A percentile compares a stretch with the other conserved stretches of the same genome.
phyloP scores from a whole-genome alignment of 1,140 invertebrate genomes.

The Pachypeltis micranthus region DNA sequence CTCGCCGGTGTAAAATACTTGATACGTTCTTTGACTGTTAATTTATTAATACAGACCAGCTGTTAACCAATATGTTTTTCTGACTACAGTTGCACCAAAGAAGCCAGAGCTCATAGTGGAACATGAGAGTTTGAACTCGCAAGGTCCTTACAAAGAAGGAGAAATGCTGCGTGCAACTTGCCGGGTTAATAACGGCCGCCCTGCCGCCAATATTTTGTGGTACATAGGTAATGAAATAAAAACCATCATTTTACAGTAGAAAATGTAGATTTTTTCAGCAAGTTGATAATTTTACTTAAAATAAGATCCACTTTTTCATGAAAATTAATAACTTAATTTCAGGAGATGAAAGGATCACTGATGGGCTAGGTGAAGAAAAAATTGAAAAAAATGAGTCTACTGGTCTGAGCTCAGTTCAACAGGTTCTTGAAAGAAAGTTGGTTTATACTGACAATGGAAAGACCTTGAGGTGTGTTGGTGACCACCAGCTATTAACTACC shows the following conservation, averaged over 20 bases:
- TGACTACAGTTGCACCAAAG: too few species aligned
- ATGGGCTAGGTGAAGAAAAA: constrained; percentile 40
- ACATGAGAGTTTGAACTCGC: too few species aligned
- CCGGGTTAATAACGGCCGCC: constrained; percentile 51
- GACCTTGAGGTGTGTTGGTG: constrained; percentile 47
- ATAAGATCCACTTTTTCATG: background rate
- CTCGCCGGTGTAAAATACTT: too few species aligned
- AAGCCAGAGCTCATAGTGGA: too few species aligned
- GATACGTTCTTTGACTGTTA: too few species aligned
- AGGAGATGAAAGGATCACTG: constrained; percentile 47
- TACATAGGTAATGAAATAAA: constrained; percentile 41
- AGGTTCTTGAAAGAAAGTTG: constrained; percentile 49
- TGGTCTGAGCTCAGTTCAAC: constrained; percentile 43
- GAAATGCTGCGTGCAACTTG: constrained; percentile 50
- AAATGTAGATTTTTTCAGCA: background rate
- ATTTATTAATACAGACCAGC: too few species aligned
- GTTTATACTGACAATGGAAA: constrained; percentile 50
- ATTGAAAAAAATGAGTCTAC: constrained; percentile 33
- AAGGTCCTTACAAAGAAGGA: constrained; percentile 48
- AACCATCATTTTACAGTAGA: background rate
- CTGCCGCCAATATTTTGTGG: constrained; percentile 57
- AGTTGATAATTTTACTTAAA: too few species aligned
- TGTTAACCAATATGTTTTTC: too few species aligned
- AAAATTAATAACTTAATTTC: constrained; percentile 4
- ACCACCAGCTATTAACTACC: constrained; percentile 40